A percentile compares a stretch with the other conserved stretches of the same genome.
These are phyloP conservation scores for Coranthus polyacanthus DNA, from an alignment of 2,797 vertebrate genomes.

Conservation along the genomic window DNA sequence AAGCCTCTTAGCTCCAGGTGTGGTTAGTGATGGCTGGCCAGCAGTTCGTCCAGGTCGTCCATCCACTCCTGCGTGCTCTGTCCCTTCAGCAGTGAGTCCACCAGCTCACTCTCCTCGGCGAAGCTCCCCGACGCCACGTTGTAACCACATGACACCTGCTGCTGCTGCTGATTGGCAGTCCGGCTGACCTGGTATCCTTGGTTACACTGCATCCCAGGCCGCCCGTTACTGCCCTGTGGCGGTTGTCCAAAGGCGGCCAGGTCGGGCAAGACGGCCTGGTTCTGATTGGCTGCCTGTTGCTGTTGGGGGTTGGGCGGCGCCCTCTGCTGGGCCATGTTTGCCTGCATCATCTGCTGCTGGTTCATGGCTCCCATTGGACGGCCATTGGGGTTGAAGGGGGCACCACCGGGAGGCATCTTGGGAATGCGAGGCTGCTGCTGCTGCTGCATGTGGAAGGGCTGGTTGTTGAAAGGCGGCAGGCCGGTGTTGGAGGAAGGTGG, in stretches of 20 bases:
- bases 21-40: constrained; percentile 90
- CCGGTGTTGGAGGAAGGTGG: constrained; percentile 66
- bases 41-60: constrained; percentile 94
- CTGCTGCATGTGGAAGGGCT: constrained; percentile 90
- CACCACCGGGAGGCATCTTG: constrained; percentile 86
- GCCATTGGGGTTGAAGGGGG: constrained; percentile 80
- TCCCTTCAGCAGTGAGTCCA: constrained; percentile 95
- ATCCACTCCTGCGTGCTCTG: constrained; percentile 98
- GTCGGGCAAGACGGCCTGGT: constrained; percentile 88
- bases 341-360: constrained; percentile 89
- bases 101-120: constrained; percentile 92
- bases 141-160: constrained; percentile 91
- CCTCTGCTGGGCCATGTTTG: constrained; percentile 77
- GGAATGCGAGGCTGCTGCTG: constrained; percentile 88
- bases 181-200: constrained; percentile 93
- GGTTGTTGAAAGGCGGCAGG: constrained; percentile 83
- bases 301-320: constrained; percentile 77
- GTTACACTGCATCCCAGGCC: constrained; percentile 90
- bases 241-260: constrained; percentile 88
- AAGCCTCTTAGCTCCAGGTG: neutral
- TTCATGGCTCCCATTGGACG: constrained; percentile 89
- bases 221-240: constrained; percentile 75
- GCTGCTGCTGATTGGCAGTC: constrained; percentile 85
- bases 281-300: constrained; percentile 86
- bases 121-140: constrained; percentile 87